Percentiles rank a stretch among this genome's conserved stretches.
phyloP scores from a whole-genome alignment of 2,797 vertebrate genomes.

The Nyctalus aviator region DNA sequence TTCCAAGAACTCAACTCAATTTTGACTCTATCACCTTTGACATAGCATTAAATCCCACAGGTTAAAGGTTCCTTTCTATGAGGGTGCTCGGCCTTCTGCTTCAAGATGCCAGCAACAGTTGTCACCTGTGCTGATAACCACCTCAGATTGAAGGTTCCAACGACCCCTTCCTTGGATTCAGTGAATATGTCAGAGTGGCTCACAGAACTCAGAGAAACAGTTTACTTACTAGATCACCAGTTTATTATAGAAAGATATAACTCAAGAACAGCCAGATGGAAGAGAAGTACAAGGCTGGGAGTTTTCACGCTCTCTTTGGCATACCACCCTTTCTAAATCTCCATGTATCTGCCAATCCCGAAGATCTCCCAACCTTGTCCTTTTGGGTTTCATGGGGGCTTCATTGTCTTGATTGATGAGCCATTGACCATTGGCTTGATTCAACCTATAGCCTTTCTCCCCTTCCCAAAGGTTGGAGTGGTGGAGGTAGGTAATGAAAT shows the following conservation, averaged over 20 bases:
- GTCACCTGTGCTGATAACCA: not conserved
- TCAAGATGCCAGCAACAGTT: not conserved
- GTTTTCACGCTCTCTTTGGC: not conserved
- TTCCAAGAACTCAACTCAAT: not conserved
- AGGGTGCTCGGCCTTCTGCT: not conserved
- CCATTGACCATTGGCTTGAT: not conserved
- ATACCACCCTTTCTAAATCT: not conserved
- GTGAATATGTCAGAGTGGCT: not conserved
- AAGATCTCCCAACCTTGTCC: not conserved
- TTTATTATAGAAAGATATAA: not conserved
- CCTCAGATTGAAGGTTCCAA: not conserved
- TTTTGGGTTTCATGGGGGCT: not conserved
- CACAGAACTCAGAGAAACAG: conserved; percentile 18
- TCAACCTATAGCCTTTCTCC: not conserved
- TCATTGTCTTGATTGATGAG: not conserved
- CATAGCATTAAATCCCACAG: not conserved
- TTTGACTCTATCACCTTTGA: not conserved
- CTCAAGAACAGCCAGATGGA: not conserved
- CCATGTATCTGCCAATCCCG: not conserved
- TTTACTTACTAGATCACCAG: not conserved
- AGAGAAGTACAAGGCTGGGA: not conserved
- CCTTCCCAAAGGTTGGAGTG: not conserved
- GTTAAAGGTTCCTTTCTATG: not conserved
- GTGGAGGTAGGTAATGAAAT: not conserved
- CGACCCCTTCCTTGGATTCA: not conserved